Base-by-base conservation (phyloP, 2,888 invertebrate species). In the Lochmaea crataegi region DNA sequence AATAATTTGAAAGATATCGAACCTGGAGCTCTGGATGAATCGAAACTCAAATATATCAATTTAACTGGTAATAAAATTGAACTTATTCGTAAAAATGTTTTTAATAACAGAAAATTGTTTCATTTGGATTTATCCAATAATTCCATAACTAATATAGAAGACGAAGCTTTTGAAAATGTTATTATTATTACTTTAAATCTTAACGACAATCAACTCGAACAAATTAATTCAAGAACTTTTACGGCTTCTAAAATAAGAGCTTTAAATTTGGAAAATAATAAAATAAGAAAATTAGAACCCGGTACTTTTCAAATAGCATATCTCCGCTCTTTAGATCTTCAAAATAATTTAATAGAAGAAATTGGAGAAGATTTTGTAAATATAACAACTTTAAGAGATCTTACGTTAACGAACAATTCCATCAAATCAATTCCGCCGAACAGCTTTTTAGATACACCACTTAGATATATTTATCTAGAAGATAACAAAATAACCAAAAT, bases 251-350 rank as follows among this genome's bases (percentile, higher is more conserved):
- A 60, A 38, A 38, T 60, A 38, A 38, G 7, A 7, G 2, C 2
- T 38, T 60, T 60, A n/a, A n/a, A 14, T 60, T 60, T 60, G 60
- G 60, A n/a, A n/a, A 60, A 60, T 14, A 60, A 60, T 2, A 60
- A 60, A 9, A 60, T 60, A 6, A 32, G 60, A 14, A 14, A 60
- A 32, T 60, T 60, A 14, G 6, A 32, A n/a, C 60, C 60, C 6
- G 12, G 10, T 14, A 7, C 5, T 32, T 32, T 32, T 7, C 6
- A 32, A 32, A 32, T 32, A 32, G 7, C 32, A 32, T 6, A 32
- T 7, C 32, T 32, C 32, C 6, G 0, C 7, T 1, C 7, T 32
- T 32, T 32, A 1, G n/a, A 32, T n/a, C 60, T 60, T n/a, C 32
- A n/a, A 6, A 32, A 58, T 9, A 58, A 58, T 14, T 32, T 58